Evolutionary conservation across 2,888 invertebrate species (phyloP).

Genomic region (Orthonevra nobilis): DNA sequence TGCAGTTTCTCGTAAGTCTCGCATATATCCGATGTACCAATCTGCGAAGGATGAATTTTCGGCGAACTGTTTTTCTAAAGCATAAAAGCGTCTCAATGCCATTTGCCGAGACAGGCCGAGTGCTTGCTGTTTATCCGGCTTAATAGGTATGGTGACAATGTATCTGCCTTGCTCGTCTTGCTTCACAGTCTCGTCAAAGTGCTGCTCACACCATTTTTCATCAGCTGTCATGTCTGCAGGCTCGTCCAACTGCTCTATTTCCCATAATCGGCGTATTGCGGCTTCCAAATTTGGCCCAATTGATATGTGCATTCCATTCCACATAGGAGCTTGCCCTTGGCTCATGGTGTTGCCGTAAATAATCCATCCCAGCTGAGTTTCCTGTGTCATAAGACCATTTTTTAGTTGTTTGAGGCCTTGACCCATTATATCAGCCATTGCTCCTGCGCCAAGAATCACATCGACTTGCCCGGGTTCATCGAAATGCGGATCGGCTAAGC

Average conservation of each 20-base stretch:
- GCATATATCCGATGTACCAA: neutral
- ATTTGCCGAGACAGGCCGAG: neutral
- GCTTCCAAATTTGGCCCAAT: neutral
- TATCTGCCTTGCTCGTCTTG: neutral
- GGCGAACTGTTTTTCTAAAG: neutral
- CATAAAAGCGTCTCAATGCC: conserved; percentile 1
- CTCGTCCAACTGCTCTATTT: neutral
- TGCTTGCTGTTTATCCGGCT: neutral
- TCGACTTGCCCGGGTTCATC: too few relatives aligned
- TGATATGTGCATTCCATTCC: neutral
- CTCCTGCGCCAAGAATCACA: too few relatives aligned
- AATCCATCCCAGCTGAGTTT: neutral
- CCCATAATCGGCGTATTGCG: neutral
- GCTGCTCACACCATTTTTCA: conserved; percentile 5
- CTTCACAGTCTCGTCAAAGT: neutral
- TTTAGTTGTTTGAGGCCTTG: neutral
- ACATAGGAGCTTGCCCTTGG: too few relatives aligned
- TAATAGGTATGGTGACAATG: neutral
- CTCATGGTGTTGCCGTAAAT: neutral
- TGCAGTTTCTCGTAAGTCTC: neutral
- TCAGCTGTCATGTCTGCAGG: neutral
- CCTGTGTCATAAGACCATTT: neutral
- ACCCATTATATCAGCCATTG: too few relatives aligned
- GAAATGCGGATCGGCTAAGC: too few relatives aligned
- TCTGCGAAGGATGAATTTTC: neutral